Percentiles rank a stretch among this genome's conserved stretches.
These are phyloP conservation scores for Phalanger gymnotis DNA, from an alignment of 2,797 vertebrate genomes.

Conservation along the genomic window DNA sequence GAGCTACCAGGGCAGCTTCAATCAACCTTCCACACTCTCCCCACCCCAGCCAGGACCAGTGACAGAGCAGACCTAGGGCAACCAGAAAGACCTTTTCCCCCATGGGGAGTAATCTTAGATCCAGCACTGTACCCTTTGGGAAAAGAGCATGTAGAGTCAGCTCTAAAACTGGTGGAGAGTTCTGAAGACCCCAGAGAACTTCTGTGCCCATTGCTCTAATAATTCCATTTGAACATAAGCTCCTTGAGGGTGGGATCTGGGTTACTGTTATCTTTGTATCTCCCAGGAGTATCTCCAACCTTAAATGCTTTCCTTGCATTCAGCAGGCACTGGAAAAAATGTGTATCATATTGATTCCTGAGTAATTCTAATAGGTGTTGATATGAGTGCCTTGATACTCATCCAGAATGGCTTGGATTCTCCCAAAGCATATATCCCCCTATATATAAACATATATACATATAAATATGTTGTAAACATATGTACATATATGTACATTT, in stretches of 20 bases:
- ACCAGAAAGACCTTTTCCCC: neutral
- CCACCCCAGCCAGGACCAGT: neutral
- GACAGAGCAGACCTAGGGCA: neutral
- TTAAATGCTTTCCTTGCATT: neutral
- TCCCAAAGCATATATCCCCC: neutral
- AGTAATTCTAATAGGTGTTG: neutral
- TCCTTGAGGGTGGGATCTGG: neutral
- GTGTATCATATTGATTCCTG: neutral
- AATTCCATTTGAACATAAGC: neutral
- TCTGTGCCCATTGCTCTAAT: neutral
- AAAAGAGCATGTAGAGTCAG: neutral
- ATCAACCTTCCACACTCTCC: neutral
- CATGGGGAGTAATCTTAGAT: neutral
- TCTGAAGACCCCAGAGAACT: neutral
- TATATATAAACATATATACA: neutral
- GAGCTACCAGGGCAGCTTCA: neutral
- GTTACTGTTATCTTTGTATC: neutral
- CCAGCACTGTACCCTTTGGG: no score
- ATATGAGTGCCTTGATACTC: neutral
- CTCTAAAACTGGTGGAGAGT: neutral
- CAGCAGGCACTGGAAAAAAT: neutral
- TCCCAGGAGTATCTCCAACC: neutral
- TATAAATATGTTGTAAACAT: neutral
- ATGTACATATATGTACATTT: neutral
- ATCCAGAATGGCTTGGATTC: neutral